Conservation (phyloP, 2,888 invertebrate genomes). For the Erannis defoliaria region DNA sequence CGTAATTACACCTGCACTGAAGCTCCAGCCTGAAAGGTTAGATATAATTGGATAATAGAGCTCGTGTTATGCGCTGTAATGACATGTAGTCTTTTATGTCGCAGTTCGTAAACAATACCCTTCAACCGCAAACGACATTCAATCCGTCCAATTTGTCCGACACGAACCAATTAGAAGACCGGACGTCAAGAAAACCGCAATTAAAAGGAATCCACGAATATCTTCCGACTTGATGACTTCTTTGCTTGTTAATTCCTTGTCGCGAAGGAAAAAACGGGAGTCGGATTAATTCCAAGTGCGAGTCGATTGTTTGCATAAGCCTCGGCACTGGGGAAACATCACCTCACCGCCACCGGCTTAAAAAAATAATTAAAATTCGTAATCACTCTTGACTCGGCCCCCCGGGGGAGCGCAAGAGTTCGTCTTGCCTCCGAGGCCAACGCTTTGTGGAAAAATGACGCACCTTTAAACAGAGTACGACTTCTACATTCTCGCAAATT, state of each 20-base stretch:
- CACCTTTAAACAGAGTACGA: constrained; percentile 58
- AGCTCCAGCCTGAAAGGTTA: constrained; percentile 81
- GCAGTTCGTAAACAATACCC: constrained; percentile 45
- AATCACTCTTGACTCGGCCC: constrained; percentile 85
- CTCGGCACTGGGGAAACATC: constrained; percentile 81
- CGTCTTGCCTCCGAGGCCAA: constrained; percentile 60
- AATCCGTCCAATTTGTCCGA: constrained; percentile 75
- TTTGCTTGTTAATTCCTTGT: constrained; percentile 87
- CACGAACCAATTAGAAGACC: constrained; percentile 83
- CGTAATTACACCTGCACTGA: constrained; percentile 71
- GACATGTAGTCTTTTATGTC: constrained; percentile 69
- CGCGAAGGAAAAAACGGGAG: constrained; percentile 82
- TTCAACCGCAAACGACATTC: constrained; percentile 60
- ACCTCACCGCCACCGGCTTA: constrained; percentile 85
- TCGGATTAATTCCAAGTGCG: constrained; percentile 86
- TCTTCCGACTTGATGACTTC: constrained; percentile 86
- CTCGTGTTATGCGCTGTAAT: constrained; percentile 76
- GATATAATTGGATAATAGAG: constrained; percentile 84
- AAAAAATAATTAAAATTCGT: constrained; percentile 87
- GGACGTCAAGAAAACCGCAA: constrained; percentile 82
- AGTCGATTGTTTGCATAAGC: constrained; percentile 87
- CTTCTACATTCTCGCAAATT: constrained; percentile 63
- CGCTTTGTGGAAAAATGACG: constrained; percentile 49
- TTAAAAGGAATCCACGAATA: constrained; percentile 84
- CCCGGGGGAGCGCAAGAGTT: constrained; percentile 64